Percentiles rank a stretch among this genome's conserved stretches.
Evolutionary conservation across 2,113 vertebrate species (phyloP).

Genomic region (Clarias macrocephalus): DNA sequence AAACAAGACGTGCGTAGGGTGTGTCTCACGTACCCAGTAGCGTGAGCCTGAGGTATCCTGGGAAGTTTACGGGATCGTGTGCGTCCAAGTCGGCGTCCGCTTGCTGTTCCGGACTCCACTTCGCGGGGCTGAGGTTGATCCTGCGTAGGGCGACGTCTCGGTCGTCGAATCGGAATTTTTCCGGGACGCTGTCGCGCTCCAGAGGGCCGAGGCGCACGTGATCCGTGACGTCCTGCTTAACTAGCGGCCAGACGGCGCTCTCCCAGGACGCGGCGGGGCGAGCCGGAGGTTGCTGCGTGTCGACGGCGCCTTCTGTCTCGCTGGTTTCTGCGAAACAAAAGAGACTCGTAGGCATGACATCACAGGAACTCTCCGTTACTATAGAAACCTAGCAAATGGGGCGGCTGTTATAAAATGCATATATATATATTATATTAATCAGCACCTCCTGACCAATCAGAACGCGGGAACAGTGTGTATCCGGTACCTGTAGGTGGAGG

Average conservation of each 20-base stretch:
- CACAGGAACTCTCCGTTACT: neutral
- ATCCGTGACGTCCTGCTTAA: slow-evolving; percentile 69
- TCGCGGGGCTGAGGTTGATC: slow-evolving; percentile 79
- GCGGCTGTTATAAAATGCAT: neutral
- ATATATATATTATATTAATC: neutral
- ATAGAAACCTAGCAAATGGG: neutral
- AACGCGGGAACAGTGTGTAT: neutral
- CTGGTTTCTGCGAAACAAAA: neutral
- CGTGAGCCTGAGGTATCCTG: slow-evolving; percentile 81
- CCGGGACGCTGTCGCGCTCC: slow-evolving; percentile 78
- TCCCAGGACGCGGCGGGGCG: slow-evolving; percentile 71
- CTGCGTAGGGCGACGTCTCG: slow-evolving; percentile 73
- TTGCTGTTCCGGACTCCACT: slow-evolving; percentile 66
- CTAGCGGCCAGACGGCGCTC: slow-evolving; percentile 75
- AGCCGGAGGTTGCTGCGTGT: slow-evolving; percentile 19
- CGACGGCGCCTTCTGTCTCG: neutral
- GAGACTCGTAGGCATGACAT: no score
- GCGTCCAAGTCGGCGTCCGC: slow-evolving; percentile 44
- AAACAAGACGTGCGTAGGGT: neutral
- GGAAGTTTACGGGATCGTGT: slow-evolving; percentile 61
- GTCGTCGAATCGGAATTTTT: slow-evolving; percentile 74
- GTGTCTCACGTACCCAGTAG: slow-evolving; percentile 77
- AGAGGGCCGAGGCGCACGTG: slow-evolving; percentile 72
- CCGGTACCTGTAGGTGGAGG: slow-evolving; percentile 2
- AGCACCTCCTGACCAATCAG: neutral